Evolutionary conservation across 2,888 invertebrate genomes (phyloP).

Genomic region (Philaethria dido): DNA sequence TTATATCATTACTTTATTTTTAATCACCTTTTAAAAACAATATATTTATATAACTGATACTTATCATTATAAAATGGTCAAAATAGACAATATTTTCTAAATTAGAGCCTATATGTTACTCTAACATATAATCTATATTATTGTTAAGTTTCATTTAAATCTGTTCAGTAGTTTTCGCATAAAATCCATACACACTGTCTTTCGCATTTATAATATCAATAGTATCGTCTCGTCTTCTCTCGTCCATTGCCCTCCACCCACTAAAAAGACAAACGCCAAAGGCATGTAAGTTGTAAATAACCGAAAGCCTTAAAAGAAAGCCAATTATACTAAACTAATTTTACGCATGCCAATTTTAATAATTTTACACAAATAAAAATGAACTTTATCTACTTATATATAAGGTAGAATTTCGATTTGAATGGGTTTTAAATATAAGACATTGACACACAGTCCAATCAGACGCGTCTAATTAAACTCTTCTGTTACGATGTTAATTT

Average conservation of each 20-base stretch:
- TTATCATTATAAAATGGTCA: too few relatives aligned
- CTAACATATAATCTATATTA: too few relatives aligned
- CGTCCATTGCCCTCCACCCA: background rate
- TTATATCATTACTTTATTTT: too few relatives aligned
- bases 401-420: slow-evolving; percentile 9
- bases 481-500: slow-evolving; percentile 35
- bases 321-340: slow-evolving; percentile 40
- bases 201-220: too few relatives aligned
- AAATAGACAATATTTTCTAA: too few relatives aligned
- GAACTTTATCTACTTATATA: background rate
- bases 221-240: background rate
- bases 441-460: slow-evolving; percentile 49
- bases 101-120: too few relatives aligned
- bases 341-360: slow-evolving; percentile 39
- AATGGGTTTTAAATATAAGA: slow-evolving; percentile 36
- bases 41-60: too few relatives aligned
- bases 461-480: slow-evolving; percentile 48
- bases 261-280: slow-evolving; percentile 11
- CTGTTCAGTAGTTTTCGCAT: too few relatives aligned
- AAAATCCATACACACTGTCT: too few relatives aligned
- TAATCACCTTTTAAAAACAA: too few relatives aligned
- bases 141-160: too few relatives aligned
- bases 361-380: background rate
- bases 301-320: slow-evolving; percentile 15
- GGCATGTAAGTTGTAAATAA: slow-evolving; percentile 7